Conservation (phyloP, 2,113 vertebrate genomes). For the Triplophysa tibetana region DNA sequence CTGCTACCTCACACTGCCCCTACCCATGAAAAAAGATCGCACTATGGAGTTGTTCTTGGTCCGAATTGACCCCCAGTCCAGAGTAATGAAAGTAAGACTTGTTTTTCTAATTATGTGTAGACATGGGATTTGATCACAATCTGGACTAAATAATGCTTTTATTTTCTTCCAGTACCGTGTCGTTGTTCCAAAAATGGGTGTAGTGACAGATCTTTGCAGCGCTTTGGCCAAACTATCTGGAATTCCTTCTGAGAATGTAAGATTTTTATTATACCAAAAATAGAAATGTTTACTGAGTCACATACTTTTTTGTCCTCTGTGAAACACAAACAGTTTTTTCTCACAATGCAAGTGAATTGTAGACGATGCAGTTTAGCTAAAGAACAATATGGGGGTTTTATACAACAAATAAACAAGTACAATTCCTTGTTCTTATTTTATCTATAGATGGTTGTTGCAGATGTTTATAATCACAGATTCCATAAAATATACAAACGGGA, state of each 20-base stretch:
- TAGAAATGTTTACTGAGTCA: no score
- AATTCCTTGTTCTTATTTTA: not conserved
- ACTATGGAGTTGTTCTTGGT: slow-evolving; percentile 89
- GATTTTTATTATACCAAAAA: slow-evolving; percentile 44
- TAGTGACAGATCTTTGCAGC: slow-evolving; percentile 86
- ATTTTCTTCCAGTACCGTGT: slow-evolving; percentile 79
- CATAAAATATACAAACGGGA: slow-evolving; percentile 94
- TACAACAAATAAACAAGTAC: no score
- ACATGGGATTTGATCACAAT: not conserved
- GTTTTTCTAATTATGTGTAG: not conserved
- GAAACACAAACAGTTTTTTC: no score
- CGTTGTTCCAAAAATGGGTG: slow-evolving; percentile 89
- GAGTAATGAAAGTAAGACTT: slow-evolving; percentile 85
- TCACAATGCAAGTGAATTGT: no score
- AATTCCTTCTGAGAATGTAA: slow-evolving; percentile 87
- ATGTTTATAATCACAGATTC: slow-evolving; percentile 97
- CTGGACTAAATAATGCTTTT: not conserved
- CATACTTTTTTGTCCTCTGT: no score
- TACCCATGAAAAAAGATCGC: slow-evolving; percentile 89
- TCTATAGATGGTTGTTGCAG: slow-evolving; percentile 92
- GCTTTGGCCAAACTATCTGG: slow-evolving; percentile 85
- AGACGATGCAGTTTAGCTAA: no score
- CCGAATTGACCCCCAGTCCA: slow-evolving; percentile 81
- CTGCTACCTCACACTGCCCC: slow-evolving; percentile 90
- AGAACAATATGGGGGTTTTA: no score